A percentile compares a stretch with the other conserved stretches of the same genome.
These are phyloP conservation scores for Collichthys lucidus DNA, from an alignment of 2,113 vertebrate species.

Conservation along the genomic window DNA sequence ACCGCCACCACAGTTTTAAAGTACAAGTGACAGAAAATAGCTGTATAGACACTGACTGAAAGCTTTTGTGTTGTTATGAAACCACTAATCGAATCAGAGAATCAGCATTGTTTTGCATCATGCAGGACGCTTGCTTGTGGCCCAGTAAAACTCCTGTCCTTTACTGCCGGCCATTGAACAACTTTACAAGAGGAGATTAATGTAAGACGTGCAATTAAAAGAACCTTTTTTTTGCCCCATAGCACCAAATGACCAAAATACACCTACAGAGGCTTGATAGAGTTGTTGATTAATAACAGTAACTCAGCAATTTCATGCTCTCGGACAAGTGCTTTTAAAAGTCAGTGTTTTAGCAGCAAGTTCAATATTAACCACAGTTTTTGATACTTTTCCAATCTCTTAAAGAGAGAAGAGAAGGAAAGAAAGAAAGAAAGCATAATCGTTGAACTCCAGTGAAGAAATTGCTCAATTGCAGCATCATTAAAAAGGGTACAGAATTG, in stretches of 20 bases:
- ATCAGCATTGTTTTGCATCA: background rate
- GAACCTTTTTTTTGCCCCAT: background rate
- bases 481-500: conserved; percentile 39
- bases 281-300: conserved; percentile 10
- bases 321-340: conserved; percentile 8
- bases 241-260: background rate
- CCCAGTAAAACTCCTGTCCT: background rate
- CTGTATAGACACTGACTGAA: background rate
- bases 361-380: conserved; percentile 13
- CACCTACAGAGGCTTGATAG: background rate
- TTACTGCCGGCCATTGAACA: background rate
- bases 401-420: background rate
- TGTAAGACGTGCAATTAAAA: conserved; percentile 10
- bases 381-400: conserved; percentile 4
- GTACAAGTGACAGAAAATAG: conserved; percentile 28
- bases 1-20: conserved; percentile 31
- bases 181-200: background rate
- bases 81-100: conserved; percentile 3
- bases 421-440: background rate
- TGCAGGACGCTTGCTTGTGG: background rate
- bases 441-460: background rate
- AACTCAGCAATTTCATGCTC: background rate
- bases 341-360: conserved; percentile 11
- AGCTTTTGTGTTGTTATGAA: background rate
- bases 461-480: conserved; percentile 20